Evolutionary conservation across 2,888 invertebrate genomes (phyloP), one percentile per base, ranked within the genome.

Genomic region (Gari tellinella): DNA sequence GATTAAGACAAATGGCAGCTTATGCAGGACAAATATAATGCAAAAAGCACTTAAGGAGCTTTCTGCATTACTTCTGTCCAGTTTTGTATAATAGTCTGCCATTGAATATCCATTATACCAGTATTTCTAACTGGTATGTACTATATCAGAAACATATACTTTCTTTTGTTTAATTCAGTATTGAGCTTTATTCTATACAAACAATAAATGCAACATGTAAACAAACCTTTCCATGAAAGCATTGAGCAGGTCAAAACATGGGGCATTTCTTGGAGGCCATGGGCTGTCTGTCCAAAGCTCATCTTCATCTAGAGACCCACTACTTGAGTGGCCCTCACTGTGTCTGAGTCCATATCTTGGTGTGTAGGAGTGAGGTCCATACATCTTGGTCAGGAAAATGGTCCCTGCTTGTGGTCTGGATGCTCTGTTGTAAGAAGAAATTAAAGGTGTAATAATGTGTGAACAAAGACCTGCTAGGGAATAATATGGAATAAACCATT

Each of bases 191-290:
- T n/a, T n/a, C n/a, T n/a, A n/a, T n/a, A n/a, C n/a, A n/a, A n/a
- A n/a, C n/a, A n/a, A n/a, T n/a, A n/a, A n/a, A n/a, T n/a, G n/a
- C n/a, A n/a, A n/a, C 4, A 31, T 7, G 23, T 15, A 14, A 45
- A 60, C 64, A 55, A 72, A 91, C 91, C 92, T 91, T 78, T 92
- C 92, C 90, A 92, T 92, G 78, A 92, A 91, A 53, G 84, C 87
- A 76, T 92, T 92, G 26, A 92, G 87, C 5, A 89, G 79, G 66
- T 89, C 88, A 84, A 92, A 92, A 55, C 90, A 90, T 5, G 89
- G 85, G 17, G 91, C 90, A 80, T 92, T 92, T 43, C 92, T 84
- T 1, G 90, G 86, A 12, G 92, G 92, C 92, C 92, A 92, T 1
- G 90, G 89, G 66, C 90, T 90, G 72, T 92, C 89, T 26, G 84